Percentiles rank a stretch among this genome's conserved stretches.
Conservation (phyloP, 2,797 vertebrate species). For the Helostoma temminkii region DNA sequence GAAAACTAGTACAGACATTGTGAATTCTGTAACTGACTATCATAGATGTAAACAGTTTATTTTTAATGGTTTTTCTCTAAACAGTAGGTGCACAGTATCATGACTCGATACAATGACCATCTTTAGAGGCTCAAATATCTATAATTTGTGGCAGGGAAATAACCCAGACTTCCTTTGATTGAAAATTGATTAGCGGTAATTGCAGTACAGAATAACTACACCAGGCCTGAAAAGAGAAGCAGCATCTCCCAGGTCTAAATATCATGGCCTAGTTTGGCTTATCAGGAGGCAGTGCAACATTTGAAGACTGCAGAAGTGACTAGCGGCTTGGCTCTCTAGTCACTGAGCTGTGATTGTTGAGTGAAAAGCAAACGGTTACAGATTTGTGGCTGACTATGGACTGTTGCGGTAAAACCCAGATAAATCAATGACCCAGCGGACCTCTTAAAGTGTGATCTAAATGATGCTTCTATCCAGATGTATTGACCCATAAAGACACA, state of each 20-base stretch:
- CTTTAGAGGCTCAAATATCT: background rate
- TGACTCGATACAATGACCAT: background rate
- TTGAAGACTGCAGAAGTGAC: background rate
- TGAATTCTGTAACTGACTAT: too few relatives aligned
- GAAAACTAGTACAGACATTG: too few relatives aligned
- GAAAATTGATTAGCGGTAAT: conserved; percentile 15
- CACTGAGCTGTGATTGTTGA: conserved; percentile 36
- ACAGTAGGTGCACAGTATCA: background rate
- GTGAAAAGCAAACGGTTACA: conserved; percentile 31
- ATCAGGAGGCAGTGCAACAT: background rate
- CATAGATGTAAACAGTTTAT: too few relatives aligned
- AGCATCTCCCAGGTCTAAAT: background rate
- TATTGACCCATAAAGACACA: conserved; percentile 23
- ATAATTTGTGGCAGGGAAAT: background rate
- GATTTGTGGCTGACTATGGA: conserved; percentile 28
- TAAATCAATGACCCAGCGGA: conserved; percentile 56
- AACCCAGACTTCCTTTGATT: background rate
- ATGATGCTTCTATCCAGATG: conserved; percentile 36
- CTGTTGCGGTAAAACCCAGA: conserved; percentile 46
- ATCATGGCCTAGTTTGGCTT: conserved; percentile 13
- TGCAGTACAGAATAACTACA: background rate
- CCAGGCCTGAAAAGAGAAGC: conserved; percentile 4
- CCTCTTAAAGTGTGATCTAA: conserved; percentile 44
- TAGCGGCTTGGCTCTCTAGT: conserved; percentile 6
- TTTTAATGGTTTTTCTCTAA: too few relatives aligned